phyloP scores from a whole-genome alignment of 2,888 invertebrate species.

The Oxystoma pomonae region DNA sequence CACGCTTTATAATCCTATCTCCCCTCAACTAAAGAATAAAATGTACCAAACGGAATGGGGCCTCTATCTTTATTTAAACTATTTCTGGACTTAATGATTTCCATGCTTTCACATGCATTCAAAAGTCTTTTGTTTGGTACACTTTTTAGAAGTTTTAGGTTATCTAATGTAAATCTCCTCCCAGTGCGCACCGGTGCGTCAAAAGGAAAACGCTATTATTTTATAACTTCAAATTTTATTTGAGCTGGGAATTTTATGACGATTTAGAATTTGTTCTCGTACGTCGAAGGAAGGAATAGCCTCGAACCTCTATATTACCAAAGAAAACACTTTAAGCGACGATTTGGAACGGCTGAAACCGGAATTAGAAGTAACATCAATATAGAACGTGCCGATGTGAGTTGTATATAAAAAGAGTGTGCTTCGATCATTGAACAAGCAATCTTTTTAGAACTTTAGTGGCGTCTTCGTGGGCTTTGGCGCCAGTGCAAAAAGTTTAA shows the following conservation, averaged over 20 bases:
- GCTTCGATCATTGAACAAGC: background rate
- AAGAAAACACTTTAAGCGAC: constrained; percentile 5
- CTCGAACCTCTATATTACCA: background rate
- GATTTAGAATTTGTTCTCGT: background rate
- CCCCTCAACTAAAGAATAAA: no score
- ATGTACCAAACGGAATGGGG: no score
- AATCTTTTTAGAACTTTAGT: background rate
- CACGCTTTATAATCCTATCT: no score
- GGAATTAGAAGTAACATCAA: constrained; percentile 31
- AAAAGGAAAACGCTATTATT: background rate
- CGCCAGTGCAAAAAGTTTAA: no score
- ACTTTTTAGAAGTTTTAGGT: no score
- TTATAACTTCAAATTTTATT: background rate
- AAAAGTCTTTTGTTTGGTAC: no score
- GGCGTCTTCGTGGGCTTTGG: constrained; percentile 24
- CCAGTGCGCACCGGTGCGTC: no score
- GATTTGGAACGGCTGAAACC: constrained; percentile 15
- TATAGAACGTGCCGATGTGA: constrained; percentile 35
- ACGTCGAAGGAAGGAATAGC: background rate
- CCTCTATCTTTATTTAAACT: no score
- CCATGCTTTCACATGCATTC: no score
- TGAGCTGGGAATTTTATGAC: background rate
- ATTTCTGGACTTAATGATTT: no score
- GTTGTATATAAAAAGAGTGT: constrained; percentile 29
- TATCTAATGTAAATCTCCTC: no score